Evolutionary conservation across 2,888 invertebrate genomes (phyloP), one percentile per base, ranked within the genome.

Genomic region (Drosophila nr. medialis): DNA sequence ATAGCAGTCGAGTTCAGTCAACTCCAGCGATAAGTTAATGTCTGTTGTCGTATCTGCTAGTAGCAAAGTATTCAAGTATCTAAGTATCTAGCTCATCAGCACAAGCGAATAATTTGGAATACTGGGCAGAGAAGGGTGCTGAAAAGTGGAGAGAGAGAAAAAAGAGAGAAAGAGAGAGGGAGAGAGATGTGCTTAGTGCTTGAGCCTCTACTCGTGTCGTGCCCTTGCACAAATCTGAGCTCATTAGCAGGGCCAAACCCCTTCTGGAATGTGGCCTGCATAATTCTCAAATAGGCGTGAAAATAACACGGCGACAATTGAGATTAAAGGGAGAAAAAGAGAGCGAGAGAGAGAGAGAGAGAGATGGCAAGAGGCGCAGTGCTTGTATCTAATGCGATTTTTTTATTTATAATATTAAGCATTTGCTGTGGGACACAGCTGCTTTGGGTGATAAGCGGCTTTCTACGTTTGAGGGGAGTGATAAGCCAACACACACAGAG

Each of bases 401-500:
- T 71, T 53, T 66, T 55, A 48, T 24, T 24, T 27, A 18, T 34
- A 24, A 24, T 24, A 45, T 24, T 15, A 24, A 27, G 27, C 18
- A 13, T 10, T 11, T 21, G 40, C 34, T 54, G 36, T 45, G 72
- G 40, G 65, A 51, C 36, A 54, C 80, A 80, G 78, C 81, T 66
- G 76, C 83, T 60, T 63, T n/a, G 49, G 50, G 64, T 88, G 82
- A 84, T 84, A 84, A 89, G 83, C 87, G 51, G 89, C 83, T 88
- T 88, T 81, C 29, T 30, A 21, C n/a, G n/a, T 6, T 51, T 2
- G 27, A 6, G 24, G 24, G 6, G 21, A 56, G 30, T 56, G 56
- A 56, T 56, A 56, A 56, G 56, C 56, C 42, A 29, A 15, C 13
- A 29, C 15, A 29, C 2, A 29, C 10, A 40, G 11, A 40, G 2